Conservation (phyloP, 2,888 invertebrate species). For the Amaurobius ferox region DNA sequence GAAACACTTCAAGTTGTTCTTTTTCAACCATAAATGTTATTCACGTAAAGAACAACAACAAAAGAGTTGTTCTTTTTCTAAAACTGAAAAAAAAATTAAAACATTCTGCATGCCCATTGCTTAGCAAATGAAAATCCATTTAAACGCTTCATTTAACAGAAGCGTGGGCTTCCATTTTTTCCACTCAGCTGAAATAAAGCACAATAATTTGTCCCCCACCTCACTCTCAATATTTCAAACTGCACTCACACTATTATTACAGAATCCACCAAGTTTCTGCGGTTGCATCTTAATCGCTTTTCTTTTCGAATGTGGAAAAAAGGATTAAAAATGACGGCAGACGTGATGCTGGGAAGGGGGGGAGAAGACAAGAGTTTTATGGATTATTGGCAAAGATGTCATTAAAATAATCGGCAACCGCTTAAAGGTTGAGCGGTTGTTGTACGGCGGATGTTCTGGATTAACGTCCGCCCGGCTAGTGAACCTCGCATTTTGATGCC, state of each 20-base stretch:
- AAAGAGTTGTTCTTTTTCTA: background rate
- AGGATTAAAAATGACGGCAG: background rate
- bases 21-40: no score
- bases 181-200: conserved; percentile 22
- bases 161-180: conserved; percentile 1
- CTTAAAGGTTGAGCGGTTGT: background rate
- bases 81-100: background rate
- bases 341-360: background rate
- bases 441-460: background rate
- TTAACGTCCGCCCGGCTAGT: background rate
- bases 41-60: no score
- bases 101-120: no score
- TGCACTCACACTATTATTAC: conserved; percentile 11
- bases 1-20: no score
- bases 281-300: background rate
- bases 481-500: no score
- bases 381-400: background rate
- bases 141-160: conserved; percentile 24
- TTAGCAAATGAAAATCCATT: no score
- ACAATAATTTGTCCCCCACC: conserved; percentile 9
- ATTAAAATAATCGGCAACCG: background rate
- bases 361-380: background rate
- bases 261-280: background rate
- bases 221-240: no score
- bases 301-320: background rate